phyloP scores from a whole-genome alignment of 2,797 vertebrate species.

The Holocentrus rufus region DNA sequence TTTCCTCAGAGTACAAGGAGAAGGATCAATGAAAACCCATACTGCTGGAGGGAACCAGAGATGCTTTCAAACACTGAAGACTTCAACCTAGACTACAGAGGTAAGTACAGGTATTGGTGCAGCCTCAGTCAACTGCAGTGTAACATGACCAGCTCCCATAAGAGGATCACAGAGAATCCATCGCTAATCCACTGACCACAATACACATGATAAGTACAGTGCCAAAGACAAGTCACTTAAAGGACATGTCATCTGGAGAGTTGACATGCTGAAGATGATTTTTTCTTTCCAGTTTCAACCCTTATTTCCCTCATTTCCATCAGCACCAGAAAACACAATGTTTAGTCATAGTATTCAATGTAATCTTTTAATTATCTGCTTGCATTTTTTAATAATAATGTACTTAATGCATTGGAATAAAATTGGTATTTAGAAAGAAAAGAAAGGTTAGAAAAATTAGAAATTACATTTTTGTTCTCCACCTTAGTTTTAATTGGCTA shows the following conservation, averaged over 20 bases:
- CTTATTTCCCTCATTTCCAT: not conserved
- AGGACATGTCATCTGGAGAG: slow-evolving; percentile 61
- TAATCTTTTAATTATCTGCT: not conserved
- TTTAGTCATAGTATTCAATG: slow-evolving; percentile 11
- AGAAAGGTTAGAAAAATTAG: not conserved
- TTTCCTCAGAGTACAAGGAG: slow-evolving; percentile 50
- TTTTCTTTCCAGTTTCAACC: not conserved
- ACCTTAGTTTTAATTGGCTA: not conserved
- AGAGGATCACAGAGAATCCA: slow-evolving; percentile 78
- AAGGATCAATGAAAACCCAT: slow-evolving; percentile 56
- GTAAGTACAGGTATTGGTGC: slow-evolving; percentile 72
- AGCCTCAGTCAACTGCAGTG: slow-evolving; percentile 59
- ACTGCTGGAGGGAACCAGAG: slow-evolving; percentile 70
- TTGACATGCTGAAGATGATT: slow-evolving; percentile 24
- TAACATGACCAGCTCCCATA: slow-evolving; percentile 69
- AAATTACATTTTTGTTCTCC: not conserved
- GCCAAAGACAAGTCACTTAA: slow-evolving; percentile 65
- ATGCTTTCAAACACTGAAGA: slow-evolving; percentile 71
- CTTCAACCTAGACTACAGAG: slow-evolving; percentile 71
- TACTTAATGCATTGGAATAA: not conserved
- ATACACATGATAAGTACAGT: slow-evolving; percentile 70
- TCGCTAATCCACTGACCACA: slow-evolving; percentile 74
- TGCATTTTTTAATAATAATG: not conserved
- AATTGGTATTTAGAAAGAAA: not conserved
- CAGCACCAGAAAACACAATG: not conserved